Evolutionary conservation across 1,140 invertebrate species (phyloP), one percentile per base, ranked within the genome.

Genomic region (Bombus terrestris): DNA sequence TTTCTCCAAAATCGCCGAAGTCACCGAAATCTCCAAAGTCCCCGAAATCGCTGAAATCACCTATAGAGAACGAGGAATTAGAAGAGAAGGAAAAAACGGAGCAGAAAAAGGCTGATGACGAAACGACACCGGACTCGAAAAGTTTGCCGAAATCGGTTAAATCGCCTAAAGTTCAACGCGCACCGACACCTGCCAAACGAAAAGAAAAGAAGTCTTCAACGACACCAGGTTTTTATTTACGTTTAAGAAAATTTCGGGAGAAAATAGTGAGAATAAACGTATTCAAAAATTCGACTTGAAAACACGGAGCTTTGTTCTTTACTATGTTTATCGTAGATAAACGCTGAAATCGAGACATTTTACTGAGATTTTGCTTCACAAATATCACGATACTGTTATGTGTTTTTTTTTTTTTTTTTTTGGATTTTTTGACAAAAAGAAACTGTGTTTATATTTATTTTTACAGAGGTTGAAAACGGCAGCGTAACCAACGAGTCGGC

Each of bases 401-500:
- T 64, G 32, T 8, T 9, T 41, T 0, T 39, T 10, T 10, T 0
- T 39, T 41, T 47, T 47, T 5, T 18, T 53, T 6, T 18, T 47
- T 18, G 0, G 32, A 1, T 47, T 53, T 5, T 47, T 5, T 47
- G 1, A 18, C 59, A 25, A 82, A 37, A 3, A 37, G 37, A 22
- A n/a, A 10, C 59, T n/a, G 59, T 41, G 53, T 41, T 18, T 47
- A 9, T 80, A 32, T 66, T 72, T 82, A 43, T 71, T 71, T 94
- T 96, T 96, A 85, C 95, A 98, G 97, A 97, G 95, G 96, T 97
- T 43, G 97, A 97, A 93, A 97, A 97, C 91, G 97, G 97, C 91
- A 97, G 97, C 94, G 97, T 97, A 66, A 97, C 97, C 28, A 97
- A 97, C 92, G 97, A 97, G 93, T 96, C 97, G 64, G 97, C 96